A percentile compares a stretch with the other conserved stretches of the same genome.
These are phyloP conservation scores for Microtus oregoni DNA, from an alignment of 2,113 vertebrate genomes.

Conservation along the genomic window DNA sequence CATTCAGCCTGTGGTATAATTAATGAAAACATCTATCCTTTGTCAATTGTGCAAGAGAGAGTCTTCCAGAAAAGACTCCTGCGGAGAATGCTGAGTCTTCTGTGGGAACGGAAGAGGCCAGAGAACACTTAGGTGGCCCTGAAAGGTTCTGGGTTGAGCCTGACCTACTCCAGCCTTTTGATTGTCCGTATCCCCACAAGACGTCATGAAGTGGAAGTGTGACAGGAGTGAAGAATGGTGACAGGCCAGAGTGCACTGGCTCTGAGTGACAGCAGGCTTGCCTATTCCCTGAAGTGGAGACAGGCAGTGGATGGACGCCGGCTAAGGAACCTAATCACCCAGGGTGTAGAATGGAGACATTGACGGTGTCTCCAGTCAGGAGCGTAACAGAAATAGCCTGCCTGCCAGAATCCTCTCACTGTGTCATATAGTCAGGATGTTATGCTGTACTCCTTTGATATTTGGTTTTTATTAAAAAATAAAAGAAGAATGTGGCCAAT, in stretches of 20 bases:
- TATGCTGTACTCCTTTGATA: not conserved
- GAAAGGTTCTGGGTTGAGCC: not conserved
- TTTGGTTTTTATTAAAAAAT: not conserved
- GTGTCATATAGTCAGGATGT: not conserved
- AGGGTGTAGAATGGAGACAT: not conserved
- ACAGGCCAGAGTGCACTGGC: not conserved
- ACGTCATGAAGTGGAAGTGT: no score
- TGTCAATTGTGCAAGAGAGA: slow-evolving; percentile 9
- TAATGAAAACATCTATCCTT: slow-evolving; percentile 20
- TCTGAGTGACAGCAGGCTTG: not conserved
- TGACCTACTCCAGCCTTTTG: not conserved
- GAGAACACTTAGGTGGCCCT: not conserved
- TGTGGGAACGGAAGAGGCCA: not conserved
- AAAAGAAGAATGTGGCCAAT: not conserved
- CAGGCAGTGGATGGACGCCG: not conserved
- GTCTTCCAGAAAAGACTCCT: not conserved
- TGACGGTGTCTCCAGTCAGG: not conserved
- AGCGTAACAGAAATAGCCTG: not conserved
- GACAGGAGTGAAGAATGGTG: not conserved
- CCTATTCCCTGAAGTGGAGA: not conserved
- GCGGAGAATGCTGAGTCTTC: not conserved
- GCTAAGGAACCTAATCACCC: not conserved
- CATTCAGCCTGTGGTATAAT: not conserved
- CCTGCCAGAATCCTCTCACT: not conserved
- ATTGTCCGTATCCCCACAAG: not conserved